Base-by-base conservation (phyloP, 2,113 vertebrate genomes). In the Passer montanus region DNA sequence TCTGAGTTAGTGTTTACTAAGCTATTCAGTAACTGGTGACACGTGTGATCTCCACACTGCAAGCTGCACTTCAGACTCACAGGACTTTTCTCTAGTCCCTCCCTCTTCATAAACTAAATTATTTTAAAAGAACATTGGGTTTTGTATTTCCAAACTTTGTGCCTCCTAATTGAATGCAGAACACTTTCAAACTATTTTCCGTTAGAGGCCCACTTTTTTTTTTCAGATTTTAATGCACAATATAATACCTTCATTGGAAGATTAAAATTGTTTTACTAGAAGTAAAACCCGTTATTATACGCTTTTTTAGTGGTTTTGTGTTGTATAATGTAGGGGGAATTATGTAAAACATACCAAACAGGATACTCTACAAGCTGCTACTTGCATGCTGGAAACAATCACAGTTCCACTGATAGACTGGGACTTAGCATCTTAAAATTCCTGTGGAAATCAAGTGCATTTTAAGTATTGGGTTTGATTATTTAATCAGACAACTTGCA, bases 401-500 rank as follows among this genome's bases (percentile, higher is more conserved):
- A 95, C 75, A 97, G 89, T 87, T 95, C 89, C 92, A 70, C 95
- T 95, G 95, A 97, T 96, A 98, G 95, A 97, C 89, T 96, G 84
- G 89, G 95, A 96, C 90, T 97, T 96, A 88, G 81, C 96, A 97
- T 98, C 97, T 98, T 97, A 97, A 98, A 97, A 98, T 98, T 98
- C 98, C 96, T 76, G 91, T 97, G 91, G 97, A 98, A 98, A 98
- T 98, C 97, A 98, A 98, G 97, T 97, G 97, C 97, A 98, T 98
- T 98, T 98, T 98, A 98, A 98, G 97, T 97, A 98, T 97, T 97
- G 97, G 85, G 94, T 97, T 97, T 98, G 98, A 98, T 98, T 98
- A 98, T 98, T 98, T 98, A 98, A 98, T 98, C 98, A 98, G 97
- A 97, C 97, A 98, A 97, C 97, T 97, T 97, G 95, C 98, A 98